A percentile compares a stretch with the other conserved stretches of the same genome.
Evolutionary conservation across 2,797 vertebrate genomes (phyloP).

Genomic region (Gobio occitaniae): DNA sequence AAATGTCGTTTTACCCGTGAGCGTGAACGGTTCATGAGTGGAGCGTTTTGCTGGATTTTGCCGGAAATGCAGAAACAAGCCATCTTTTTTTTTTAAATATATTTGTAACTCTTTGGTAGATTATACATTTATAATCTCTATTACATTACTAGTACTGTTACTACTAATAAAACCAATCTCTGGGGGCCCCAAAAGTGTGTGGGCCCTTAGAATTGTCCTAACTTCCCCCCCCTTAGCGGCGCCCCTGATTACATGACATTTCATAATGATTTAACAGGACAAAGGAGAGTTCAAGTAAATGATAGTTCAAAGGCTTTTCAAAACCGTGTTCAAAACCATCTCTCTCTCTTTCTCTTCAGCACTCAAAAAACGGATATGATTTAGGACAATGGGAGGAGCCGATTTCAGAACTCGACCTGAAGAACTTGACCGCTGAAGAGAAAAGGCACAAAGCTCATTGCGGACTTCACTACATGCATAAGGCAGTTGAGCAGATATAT

Average conservation of each 20-base stretch:
- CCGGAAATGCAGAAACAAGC: too few relatives aligned
- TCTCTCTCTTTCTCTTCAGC: slow-evolving; percentile 15
- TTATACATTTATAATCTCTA: too few relatives aligned
- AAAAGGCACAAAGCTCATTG: slow-evolving; percentile 58
- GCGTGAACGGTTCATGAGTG: too few relatives aligned
- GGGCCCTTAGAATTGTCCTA: too few relatives aligned
- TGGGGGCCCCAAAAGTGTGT: too few relatives aligned
- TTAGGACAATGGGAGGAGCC: accelerated
- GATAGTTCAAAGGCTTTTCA: not conserved
- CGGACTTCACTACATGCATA: slow-evolving; percentile 65
- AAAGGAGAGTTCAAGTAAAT: not conserved
- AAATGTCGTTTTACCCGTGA: too few relatives aligned
- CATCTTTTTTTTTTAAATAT: too few relatives aligned
- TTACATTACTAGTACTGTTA: too few relatives aligned
- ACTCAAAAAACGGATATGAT: accelerated
- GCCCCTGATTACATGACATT: not conserved
- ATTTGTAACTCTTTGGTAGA: too few relatives aligned
- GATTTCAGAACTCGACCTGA: not conserved
- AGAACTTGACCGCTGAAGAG: not conserved
- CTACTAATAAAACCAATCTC: too few relatives aligned
- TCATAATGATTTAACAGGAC: not conserved
- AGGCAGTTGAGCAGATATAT: slow-evolving; percentile 58
- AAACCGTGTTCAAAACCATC: not conserved
- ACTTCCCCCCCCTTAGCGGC: too few relatives aligned
- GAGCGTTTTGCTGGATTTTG: too few relatives aligned